A percentile compares a stretch with the other conserved stretches of the same genome.
phyloP scores from a whole-genome alignment of 2,113 vertebrate genomes.

The Lepidiolamprologus cunningtoni region DNA sequence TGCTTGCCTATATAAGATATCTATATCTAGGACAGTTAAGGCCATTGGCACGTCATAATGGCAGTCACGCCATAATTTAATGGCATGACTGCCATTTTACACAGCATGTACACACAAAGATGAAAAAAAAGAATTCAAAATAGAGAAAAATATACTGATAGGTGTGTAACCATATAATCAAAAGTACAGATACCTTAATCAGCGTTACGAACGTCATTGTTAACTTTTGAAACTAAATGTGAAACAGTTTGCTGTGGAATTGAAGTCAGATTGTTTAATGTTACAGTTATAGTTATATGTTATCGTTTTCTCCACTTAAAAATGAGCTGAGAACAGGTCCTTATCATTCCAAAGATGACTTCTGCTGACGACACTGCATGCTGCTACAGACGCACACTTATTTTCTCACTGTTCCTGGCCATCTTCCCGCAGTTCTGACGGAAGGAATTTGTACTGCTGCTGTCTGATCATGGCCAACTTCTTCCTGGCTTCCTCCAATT shows the following conservation, averaged over 20 bases:
- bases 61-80: background rate
- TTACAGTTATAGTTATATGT: background rate
- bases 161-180: slow-evolving; percentile 13
- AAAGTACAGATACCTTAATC: slow-evolving; percentile 33
- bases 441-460: slow-evolving; percentile 98
- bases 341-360: slow-evolving; percentile 11
- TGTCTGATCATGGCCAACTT: slow-evolving; percentile 92
- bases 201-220: slow-evolving; percentile 23
- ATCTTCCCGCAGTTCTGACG: slow-evolving; percentile 89
- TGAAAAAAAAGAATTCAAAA: background rate
- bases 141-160: background rate
- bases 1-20: background rate
- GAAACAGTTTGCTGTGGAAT: background rate
- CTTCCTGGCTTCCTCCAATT: slow-evolving; percentile 91
- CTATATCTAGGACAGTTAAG: background rate
- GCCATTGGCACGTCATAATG: background rate
- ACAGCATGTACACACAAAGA: background rate
- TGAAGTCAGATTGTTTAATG: background rate
- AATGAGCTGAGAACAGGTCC: background rate
- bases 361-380: background rate
- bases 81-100: background rate
- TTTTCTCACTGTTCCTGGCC: slow-evolving; percentile 68
- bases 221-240: slow-evolving; percentile 25
- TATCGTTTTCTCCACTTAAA: background rate
- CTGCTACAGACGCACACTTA: background rate